phyloP scores from a whole-genome alignment of 1,140 invertebrate genomes.

The Capitella teleta region DNA sequence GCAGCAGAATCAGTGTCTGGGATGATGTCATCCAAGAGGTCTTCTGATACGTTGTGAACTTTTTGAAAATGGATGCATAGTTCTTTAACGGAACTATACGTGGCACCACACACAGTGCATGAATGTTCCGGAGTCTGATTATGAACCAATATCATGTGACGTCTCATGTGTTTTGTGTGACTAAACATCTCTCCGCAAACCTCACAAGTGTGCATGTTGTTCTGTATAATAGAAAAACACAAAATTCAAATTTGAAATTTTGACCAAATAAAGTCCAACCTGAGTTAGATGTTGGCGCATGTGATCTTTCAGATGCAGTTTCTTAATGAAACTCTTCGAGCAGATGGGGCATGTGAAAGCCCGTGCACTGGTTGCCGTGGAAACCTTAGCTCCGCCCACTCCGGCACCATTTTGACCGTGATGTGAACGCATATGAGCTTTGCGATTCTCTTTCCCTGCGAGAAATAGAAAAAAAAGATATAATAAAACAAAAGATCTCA shows the following conservation, averaged over 20 bases:
- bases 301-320: background rate
- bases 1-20: too few relatives aligned
- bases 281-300: background rate
- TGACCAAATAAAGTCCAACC: background rate
- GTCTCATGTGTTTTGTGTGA: slow-evolving; percentile 16
- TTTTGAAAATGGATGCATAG: too few relatives aligned
- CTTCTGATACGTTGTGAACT: too few relatives aligned
- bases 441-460: slow-evolving; percentile 2
- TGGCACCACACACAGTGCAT: too few relatives aligned
- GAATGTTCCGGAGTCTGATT: too few relatives aligned
- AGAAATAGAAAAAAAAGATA: slow-evolving; percentile 1
- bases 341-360: background rate
- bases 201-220: slow-evolving; percentile 12
- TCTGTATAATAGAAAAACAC: background rate
- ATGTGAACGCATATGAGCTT: background rate
- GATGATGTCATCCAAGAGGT: too few relatives aligned
- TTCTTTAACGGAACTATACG: too few relatives aligned
- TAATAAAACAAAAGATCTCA: background rate
- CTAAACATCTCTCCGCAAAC: slow-evolving; percentile 21
- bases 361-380: too few relatives aligned
- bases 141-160: slow-evolving; percentile 19
- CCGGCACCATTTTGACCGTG: background rate
- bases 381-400: background rate
- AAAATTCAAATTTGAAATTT: background rate
- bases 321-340: background rate